These are phyloP conservation scores for Lasioglossum figueresi DNA, from an alignment of 2,888 invertebrate genomes.

Conservation along the genomic window DNA sequence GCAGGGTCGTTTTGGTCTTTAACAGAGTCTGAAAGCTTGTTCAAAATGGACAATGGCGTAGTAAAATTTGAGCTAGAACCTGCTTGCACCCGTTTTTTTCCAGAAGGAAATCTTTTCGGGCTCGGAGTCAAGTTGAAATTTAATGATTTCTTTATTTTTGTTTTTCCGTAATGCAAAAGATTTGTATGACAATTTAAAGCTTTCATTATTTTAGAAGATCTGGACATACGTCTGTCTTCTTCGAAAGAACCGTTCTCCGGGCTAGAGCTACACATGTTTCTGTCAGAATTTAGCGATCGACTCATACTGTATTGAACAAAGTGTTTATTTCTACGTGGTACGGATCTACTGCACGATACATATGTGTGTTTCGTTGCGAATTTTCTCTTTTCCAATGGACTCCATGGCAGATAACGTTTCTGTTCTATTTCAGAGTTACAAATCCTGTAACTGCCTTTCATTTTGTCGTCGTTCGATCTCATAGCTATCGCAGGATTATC, in stretches of 20 bases:
- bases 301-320: constrained; percentile 72
- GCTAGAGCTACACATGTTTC: constrained; percentile 59
- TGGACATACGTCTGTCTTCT: constrained; percentile 69
- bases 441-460: constrained; percentile 65
- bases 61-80: constrained; percentile 59
- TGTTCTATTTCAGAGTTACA: constrained; percentile 64
- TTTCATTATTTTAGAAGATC: constrained; percentile 79
- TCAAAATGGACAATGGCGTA: constrained; percentile 66
- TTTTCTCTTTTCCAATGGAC: constrained; percentile 69
- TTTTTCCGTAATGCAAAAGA: constrained; percentile 65
- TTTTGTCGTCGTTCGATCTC: constrained; percentile 55
- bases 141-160: constrained; percentile 76
- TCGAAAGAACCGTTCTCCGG: constrained; percentile 62
- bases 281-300: constrained; percentile 76
- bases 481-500: constrained; percentile 57
- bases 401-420: constrained; percentile 69
- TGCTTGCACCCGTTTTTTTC: constrained; percentile 48
- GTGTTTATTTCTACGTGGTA: constrained; percentile 70
- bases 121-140: constrained; percentile 78
- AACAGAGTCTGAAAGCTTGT: constrained; percentile 70
- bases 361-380: constrained; percentile 68
- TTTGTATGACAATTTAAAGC: constrained; percentile 74
- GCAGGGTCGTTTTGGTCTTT: constrained; percentile 71
- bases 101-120: constrained; percentile 66
- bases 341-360: constrained; percentile 71